Percentiles rank a stretch among this genome's conserved stretches.
Evolutionary conservation across 2,113 vertebrate genomes (phyloP).

Genomic region (Toxotes chatareus): DNA sequence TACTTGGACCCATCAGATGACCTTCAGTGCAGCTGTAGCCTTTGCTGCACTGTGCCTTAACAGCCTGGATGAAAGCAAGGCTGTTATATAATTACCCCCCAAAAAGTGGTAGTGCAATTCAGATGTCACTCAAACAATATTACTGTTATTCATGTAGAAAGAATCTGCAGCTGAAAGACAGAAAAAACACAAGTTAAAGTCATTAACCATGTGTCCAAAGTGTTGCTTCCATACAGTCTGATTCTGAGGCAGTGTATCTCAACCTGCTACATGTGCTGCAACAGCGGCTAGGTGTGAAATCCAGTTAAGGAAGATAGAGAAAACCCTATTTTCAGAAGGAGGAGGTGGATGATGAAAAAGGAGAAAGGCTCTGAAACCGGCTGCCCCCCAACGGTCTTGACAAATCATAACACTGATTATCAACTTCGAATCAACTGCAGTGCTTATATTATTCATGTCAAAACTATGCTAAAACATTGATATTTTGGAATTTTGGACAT

Average conservation of each 20-base stretch:
- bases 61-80: constrained; percentile 29
- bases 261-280: neutral
- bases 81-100: constrained; percentile 4
- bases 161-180: neutral
- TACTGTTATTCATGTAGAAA: neutral
- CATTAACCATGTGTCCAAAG: neutral
- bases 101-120: neutral
- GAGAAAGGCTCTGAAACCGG: neutral
- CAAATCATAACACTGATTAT: neutral
- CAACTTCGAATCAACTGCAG: neutral
- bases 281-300: constrained; percentile 18
- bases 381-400: neutral
- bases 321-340: neutral
- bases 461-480: neutral
- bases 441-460: neutral
- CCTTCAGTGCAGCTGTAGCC: constrained; percentile 78
- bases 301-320: neutral
- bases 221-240: neutral
- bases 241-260: constrained; percentile 3
- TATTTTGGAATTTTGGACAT: neutral
- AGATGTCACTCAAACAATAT: constrained; percentile 3
- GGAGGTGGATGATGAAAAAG: constrained; percentile 14
- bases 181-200: neutral
- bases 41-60: constrained; percentile 23
- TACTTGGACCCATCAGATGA: constrained; percentile 57